These are phyloP conservation scores for Nyctibius grandis DNA, from an alignment of 2,797 vertebrate genomes.

Conservation along the genomic window DNA sequence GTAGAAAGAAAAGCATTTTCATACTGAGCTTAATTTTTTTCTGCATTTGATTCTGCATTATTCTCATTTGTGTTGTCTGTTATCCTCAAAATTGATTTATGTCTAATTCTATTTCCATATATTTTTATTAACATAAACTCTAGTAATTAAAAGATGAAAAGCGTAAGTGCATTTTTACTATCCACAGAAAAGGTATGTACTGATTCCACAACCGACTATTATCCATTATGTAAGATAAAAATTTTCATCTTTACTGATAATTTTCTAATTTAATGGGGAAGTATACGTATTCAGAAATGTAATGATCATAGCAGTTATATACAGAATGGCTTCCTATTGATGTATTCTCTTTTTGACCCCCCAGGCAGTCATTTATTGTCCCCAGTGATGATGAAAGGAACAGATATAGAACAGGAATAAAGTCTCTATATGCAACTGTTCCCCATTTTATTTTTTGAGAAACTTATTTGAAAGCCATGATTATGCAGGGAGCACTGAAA, in stretches of 20 bases:
- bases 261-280: neutral
- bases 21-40: neutral
- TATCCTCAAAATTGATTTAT: neutral
- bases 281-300: neutral
- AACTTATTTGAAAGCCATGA: neutral
- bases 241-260: neutral
- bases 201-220: neutral
- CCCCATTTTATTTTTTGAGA: neutral
- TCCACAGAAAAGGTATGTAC: neutral
- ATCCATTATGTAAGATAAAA: neutral
- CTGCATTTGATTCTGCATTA: neutral
- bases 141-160: neutral
- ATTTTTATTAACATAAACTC: neutral
- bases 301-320: neutral
- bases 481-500: neutral
- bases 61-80: neutral
- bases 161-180: neutral
- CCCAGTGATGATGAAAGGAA: neutral
- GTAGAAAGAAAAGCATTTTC: neutral
- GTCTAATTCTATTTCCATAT: neutral
- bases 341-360: neutral
- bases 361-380: neutral
- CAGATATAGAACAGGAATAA: neutral
- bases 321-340: neutral
- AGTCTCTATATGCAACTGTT: neutral